Evolutionary conservation across 2,113 vertebrate species (phyloP), one percentile per base, ranked within the genome.

Genomic region (Felis catus): DNA sequence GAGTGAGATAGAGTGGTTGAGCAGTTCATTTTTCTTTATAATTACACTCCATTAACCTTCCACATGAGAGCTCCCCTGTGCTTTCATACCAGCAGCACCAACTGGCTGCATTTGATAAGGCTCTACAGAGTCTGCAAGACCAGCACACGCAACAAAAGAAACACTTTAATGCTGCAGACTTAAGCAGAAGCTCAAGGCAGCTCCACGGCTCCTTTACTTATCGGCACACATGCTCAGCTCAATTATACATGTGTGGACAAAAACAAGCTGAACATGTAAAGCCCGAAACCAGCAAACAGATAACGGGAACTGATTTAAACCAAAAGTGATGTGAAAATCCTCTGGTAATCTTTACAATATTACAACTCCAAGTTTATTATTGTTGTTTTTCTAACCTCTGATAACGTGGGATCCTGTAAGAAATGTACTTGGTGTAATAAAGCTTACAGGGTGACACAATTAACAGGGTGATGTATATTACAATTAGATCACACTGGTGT

Each of bases 31-130:
- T 99, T 99, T 99, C 98, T 99, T 99, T 98, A 98, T 99, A 99
- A 99, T 99, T 99, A 99, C 97, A 99, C 98, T 98, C 98, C 98
- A 99, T 99, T 99, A 99, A 99, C 99, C 99, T 99, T 99, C 98
- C 98, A 97, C 98, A 98, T 93, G 98, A 99, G 98, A 98, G 99
- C 98, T 99, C 98, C 98, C 98, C 98, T 98, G 98, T 96, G 98
- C 98, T 98, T 99, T 99, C 98, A 92, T 19, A 98, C 93, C 98
- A 98, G 98, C 97, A 98, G 98, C 98, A 99, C 98, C 98, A 98
- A 99, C 99, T 99, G 99, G 98, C 98, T 97, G 98, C 95, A 97
- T 98, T 98, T 99, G 99, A 99, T 99, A 99, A 99, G 99, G 98
- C 98, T 98, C 98, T 39, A 97, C 96, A 96, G 98, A 97, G 96